Percentiles rank a stretch among this genome's conserved stretches.
Conservation (phyloP, 1,140 invertebrate genomes). For the Gryllus bimaculatus region DNA sequence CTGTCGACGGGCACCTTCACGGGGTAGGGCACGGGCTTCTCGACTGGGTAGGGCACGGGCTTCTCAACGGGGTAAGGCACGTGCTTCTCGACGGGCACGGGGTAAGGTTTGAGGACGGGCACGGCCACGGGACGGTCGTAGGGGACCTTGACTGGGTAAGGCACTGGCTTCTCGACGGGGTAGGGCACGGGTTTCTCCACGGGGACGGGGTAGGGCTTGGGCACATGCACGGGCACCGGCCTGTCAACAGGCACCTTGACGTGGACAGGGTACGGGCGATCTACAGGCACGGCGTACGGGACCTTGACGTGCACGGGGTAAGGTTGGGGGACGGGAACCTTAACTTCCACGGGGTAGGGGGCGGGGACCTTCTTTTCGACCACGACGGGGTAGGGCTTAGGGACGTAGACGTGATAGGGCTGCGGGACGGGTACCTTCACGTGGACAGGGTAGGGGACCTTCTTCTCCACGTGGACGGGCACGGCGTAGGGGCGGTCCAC, state of each 20-base stretch:
- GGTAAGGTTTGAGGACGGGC: conserved; percentile 42
- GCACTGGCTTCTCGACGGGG: conserved; percentile 7
- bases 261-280: conserved; percentile 19
- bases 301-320: too few relatives aligned
- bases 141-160: conserved; percentile 9
- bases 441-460: conserved; percentile 38
- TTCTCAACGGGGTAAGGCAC: conserved; percentile 45
- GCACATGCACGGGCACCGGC: background rate
- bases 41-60: conserved; percentile 9
- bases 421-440: conserved; percentile 32
- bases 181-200: conserved; percentile 12
- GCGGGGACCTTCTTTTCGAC: conserved; percentile 38
- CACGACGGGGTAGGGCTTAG: conserved; percentile 11
- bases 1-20: background rate
- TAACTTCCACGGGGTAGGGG: conserved; percentile 6
- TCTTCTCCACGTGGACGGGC: conserved; percentile 40
- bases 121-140: conserved; percentile 41
- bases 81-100: conserved; percentile 18
- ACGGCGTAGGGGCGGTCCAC: conserved; percentile 48
- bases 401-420: conserved; percentile 20
- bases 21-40: conserved; percentile 8
- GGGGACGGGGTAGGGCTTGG: conserved; percentile 23
- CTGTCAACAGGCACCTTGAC: conserved; percentile 21
- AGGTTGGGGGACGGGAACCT: conserved; percentile 1
- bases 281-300: conserved; percentile 6